Evolutionary conservation across 2,113 vertebrate species (phyloP).

Genomic region (Pseudorectes ferrugineus): DNA sequence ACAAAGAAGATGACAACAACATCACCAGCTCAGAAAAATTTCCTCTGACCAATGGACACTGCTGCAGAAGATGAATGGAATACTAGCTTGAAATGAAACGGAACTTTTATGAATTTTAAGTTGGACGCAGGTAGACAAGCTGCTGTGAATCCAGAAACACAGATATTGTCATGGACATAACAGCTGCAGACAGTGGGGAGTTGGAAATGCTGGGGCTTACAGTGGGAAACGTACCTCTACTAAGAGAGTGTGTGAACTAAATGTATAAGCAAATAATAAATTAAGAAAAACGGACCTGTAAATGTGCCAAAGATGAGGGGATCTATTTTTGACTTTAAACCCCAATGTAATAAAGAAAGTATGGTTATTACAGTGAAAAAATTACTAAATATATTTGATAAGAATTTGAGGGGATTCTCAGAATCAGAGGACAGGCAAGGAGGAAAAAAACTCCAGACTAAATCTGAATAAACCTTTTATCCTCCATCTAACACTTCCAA

Average conservation of each 20-base stretch:
- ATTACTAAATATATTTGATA: background rate
- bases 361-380: background rate
- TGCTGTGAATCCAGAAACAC: background rate
- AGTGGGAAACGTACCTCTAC: background rate
- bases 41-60: background rate
- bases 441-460: background rate
- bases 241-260: background rate
- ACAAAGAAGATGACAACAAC: background rate
- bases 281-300: background rate
- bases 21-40: background rate
- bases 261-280: background rate
- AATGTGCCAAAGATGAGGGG: background rate
- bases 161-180: background rate
- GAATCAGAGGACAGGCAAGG: background rate
- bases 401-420: background rate
- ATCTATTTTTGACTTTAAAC: background rate
- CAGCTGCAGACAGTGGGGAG: background rate
- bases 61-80: background rate
- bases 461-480: background rate
- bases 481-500: background rate
- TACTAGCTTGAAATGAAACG: slow-evolving; percentile 18
- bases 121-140: background rate
- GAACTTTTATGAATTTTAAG: background rate
- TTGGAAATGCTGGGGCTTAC: background rate
- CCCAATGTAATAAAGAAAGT: background rate